Conservation (phyloP, 2,113 vertebrate genomes). For the Isichthys henryi region DNA sequence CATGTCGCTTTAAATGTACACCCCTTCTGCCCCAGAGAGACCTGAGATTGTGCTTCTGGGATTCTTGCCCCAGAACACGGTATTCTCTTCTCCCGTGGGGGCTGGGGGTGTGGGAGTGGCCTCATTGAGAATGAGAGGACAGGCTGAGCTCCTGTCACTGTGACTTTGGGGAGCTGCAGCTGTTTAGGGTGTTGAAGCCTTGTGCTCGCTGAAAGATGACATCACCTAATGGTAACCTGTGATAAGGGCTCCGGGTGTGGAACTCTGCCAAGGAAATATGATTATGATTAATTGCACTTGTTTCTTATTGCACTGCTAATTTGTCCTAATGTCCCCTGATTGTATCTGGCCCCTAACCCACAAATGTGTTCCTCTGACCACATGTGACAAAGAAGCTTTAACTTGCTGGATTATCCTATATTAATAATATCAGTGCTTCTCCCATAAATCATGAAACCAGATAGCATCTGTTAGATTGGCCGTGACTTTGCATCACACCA, state of each 20-base stretch:
- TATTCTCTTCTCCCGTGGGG: not conserved
- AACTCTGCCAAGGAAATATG: not conserved
- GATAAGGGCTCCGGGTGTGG: slow-evolving; percentile 12
- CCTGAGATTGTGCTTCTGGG: not conserved
- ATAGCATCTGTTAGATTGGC: not conserved
- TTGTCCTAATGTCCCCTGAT: not conserved
- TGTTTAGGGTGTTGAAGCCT: slow-evolving; percentile 20
- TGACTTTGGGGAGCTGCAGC: not conserved
- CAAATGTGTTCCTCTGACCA: not conserved
- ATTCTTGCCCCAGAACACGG: not conserved
- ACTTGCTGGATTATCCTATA: not conserved
- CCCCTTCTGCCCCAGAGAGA: not conserved
- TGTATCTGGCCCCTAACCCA: not conserved
- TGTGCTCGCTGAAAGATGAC: not conserved
- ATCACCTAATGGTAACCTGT: not conserved
- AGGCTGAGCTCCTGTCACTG: slow-evolving; percentile 13
- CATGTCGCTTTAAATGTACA: not conserved
- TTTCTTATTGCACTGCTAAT: not conserved
- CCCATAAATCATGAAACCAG: not conserved
- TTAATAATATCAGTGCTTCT: not conserved
- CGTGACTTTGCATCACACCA: not conserved
- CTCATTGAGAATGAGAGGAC: not conserved
- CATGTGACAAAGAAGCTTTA: not conserved
- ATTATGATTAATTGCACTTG: not conserved
- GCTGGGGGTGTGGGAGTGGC: not conserved